Evolutionary conservation across 2,113 vertebrate genomes (phyloP).

Genomic region (Zeus faber): DNA sequence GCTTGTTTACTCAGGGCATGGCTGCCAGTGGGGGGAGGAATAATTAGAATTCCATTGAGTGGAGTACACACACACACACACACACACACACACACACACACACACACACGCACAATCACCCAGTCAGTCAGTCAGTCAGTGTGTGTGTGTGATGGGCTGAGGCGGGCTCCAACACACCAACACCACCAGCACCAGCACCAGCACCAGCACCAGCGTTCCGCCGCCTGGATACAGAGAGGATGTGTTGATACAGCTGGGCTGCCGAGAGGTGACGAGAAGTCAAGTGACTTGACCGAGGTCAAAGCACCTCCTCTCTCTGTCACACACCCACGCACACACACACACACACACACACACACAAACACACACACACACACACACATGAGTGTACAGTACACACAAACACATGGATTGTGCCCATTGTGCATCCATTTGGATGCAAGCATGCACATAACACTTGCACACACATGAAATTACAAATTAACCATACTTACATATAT

Average conservation of each 20-base stretch:
- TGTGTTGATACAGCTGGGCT: slow-evolving; percentile 75
- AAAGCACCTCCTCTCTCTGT: slow-evolving; percentile 45
- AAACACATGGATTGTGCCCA: too few relatives aligned
- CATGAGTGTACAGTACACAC: too few relatives aligned
- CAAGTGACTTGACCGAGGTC: slow-evolving; percentile 73
- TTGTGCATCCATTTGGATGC: too few relatives aligned
- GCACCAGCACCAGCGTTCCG: slow-evolving; percentile 55
- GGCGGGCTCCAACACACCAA: slow-evolving; percentile 56
- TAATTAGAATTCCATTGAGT: slow-evolving; percentile 65
- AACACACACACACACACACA: slow-evolving; percentile 6
- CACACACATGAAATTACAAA: too few relatives aligned
- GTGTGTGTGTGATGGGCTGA: slow-evolving; percentile 49
- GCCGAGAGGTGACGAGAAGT: slow-evolving; percentile 68
- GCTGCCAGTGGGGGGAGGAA: slow-evolving; percentile 61
- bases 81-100: not conserved
- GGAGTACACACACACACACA: slow-evolving; percentile 12
- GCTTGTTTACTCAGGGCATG: slow-evolving; percentile 71
- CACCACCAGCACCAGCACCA: slow-evolving; percentile 51
- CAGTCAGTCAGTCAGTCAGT: slow-evolving; percentile 65
- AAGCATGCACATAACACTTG: too few relatives aligned
- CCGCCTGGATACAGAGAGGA: slow-evolving; percentile 41
- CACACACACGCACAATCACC: slow-evolving; percentile 45
- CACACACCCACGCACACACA: slow-evolving; percentile 18
- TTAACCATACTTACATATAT: too few relatives aligned
- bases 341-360: slow-evolving; percentile 8